Base-by-base conservation (phyloP, 1,140 invertebrate genomes). In the Ceratina japonica region DNA sequence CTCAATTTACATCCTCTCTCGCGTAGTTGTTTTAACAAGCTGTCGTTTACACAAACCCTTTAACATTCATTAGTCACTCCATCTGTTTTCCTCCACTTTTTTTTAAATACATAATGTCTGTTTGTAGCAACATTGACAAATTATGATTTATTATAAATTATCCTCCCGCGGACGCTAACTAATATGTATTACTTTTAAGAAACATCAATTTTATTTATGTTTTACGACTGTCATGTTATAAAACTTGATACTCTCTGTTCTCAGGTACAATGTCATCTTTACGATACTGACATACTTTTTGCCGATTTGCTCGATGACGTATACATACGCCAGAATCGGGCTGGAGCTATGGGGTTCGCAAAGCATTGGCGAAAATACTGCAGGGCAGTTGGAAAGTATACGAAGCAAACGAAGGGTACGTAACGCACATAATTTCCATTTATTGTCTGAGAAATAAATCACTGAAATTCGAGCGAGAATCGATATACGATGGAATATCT, bases 301-400 rank as follows among this genome's bases (percentile, higher is more conserved):
- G 83, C 98, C 98, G 49, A 97, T 99, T 84, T 94, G 95, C 70
- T 97, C 97, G 12, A 98, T 99, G 96, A 96, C 95, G 4, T 97
- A 96, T 89, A 98, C 98, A 0, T 99, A 99, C 90, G 95, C 96
- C 0, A 93, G 97, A 66, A 97, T 99, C 24, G 98, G 97, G 4
- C 92, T 97, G 63, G 97, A 98, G 86, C 93, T 99, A 3, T 99
- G 98, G 98, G 97, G 97, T 3, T 98, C 97, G 63, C 96, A 98
- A 90, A 97, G 97, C 72, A 99, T 99, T 70, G 98, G 98, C 0
- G 98, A 99, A 93, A 96, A 96, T 81, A 98, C 97, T 3, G 96
- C 97, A 74, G 92, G 97, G 18, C 97, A 98, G 88, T 94, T 97
- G 86, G 97, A 98, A 86, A 97, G 97, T 88, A 97, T 98, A 82